Base-by-base conservation (phyloP, 2,797 vertebrate genomes). In the Xenops minutus region DNA sequence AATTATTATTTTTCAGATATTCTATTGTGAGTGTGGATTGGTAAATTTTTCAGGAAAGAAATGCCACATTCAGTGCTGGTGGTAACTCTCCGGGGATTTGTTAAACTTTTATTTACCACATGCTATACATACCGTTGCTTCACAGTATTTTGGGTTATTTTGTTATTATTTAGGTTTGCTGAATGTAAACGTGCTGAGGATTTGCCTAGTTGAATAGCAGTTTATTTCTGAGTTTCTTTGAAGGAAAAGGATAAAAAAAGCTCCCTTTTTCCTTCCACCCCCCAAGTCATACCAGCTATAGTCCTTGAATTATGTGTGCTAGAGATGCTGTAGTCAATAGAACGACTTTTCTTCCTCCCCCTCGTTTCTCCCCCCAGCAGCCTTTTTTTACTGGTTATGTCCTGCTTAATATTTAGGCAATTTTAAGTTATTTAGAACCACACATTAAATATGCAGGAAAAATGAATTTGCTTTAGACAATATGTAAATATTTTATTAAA, bases 251-350 rank as follows among this genome's bases (percentile, higher is more conserved):
- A 86, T 68, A 63, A 85, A 89, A 92, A 89, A 72, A 54, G 37
- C 46, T 71, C n/a, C 36, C 46, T 85, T 69, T 3, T 36, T 7
- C 55, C 81, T 30, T 20, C 46, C 4, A 3, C 8, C 14, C 24
- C 54, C 29, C 37, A 59, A 4, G 85, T 87, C 84, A 69, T 71
- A 67, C 41, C 0, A 0, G 37, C 86, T 92, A 69, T 86, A 94
- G 89, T 93, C 76, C 61, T 96, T 80, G 26, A 89, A 93, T 95
- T 87, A 89, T 84, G 91, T 94, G 89, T 93, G 96, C 58, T 95
- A 86, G 91, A 94, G 88, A 93, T 95, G 85, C 75, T 89, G 59
- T 75, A 74, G 78, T 97, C 96, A 96, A 80, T 89, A 93, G 95
- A 94, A 83, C 1, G 27, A 72, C 71, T 83, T 86, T 88, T 92